These are phyloP conservation scores for Apeira syringaria DNA, from an alignment of 2,888 invertebrate species.

Conservation along the genomic window DNA sequence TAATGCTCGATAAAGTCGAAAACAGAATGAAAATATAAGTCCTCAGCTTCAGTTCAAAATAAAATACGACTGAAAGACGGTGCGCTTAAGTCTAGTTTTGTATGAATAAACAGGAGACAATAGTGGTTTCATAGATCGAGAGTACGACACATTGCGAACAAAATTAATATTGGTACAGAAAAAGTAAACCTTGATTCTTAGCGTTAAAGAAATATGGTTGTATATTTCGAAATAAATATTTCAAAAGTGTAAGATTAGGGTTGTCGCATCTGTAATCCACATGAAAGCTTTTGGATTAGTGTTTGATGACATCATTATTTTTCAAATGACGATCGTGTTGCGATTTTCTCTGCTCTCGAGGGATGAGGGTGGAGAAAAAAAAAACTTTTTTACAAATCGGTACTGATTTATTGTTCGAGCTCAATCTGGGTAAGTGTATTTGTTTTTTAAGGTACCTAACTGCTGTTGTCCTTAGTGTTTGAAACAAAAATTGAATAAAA, in stretches of 20 bases:
- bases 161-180: conserved; percentile 10
- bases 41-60: neutral
- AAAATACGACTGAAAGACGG: conserved; percentile 11
- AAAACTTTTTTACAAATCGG: conserved; percentile 43
- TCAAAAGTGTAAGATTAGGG: conserved; percentile 12
- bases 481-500: too few relatives aligned
- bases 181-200: conserved; percentile 14
- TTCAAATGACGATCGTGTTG: conserved; percentile 77
- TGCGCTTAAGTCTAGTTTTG: conserved; percentile 34
- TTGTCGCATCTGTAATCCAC: conserved; percentile 71
- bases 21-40: neutral
- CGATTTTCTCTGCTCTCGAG: conserved; percentile 64
- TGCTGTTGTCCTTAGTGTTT: too few relatives aligned
- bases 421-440: conserved; percentile 30
- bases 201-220: conserved; percentile 32
- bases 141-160: conserved; percentile 36
- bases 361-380: conserved; percentile 48
- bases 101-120: conserved; percentile 35
- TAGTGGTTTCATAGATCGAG: conserved; percentile 50
- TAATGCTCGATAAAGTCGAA: conserved; percentile 1
- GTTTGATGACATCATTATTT: conserved; percentile 84
- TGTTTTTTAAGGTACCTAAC: too few relatives aligned
- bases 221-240: conserved; percentile 21
- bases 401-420: conserved; percentile 66
- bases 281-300: conserved; percentile 83